phyloP scores from a whole-genome alignment of 2,113 vertebrate genomes.

The Periophthalmus modestus region DNA sequence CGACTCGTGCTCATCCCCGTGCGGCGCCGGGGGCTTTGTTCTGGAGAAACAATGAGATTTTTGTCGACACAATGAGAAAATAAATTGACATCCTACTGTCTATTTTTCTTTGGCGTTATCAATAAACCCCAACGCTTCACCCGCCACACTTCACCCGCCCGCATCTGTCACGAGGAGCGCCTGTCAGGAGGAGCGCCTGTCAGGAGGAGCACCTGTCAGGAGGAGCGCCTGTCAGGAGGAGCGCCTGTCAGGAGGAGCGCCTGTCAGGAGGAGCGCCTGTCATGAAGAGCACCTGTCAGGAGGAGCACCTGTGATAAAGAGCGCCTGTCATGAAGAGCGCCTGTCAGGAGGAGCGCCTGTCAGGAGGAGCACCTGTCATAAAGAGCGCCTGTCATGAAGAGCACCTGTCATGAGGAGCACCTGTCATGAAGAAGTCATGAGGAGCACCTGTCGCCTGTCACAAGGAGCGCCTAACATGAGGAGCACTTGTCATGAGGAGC shows the following conservation, averaged over 20 bases:
- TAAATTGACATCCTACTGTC: conserved; percentile 5
- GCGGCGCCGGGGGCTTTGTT: conserved; percentile 2
- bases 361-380: neutral
- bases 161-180: neutral
- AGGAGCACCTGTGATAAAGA: neutral
- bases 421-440: neutral
- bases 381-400: neutral
- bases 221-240: conserved; percentile 16
- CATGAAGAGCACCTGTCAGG: neutral
- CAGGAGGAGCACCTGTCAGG: neutral
- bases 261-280: neutral
- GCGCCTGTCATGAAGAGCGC: conserved; percentile 5
- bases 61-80: conserved; percentile 3
- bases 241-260: too few species aligned
- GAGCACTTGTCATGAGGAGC: neutral
- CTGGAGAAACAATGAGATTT: conserved; percentile 2
- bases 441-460: conserved; percentile 6
- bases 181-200: neutral
- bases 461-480: neutral
- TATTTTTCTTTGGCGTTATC: conserved; percentile 6
- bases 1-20: neutral
- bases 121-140: conserved; percentile 5
- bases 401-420: neutral
- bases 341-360: neutral
- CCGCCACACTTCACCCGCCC: neutral